These are phyloP conservation scores for Sitobion miscanthi DNA, from an alignment of 1,140 invertebrate genomes.

Conservation along the genomic window DNA sequence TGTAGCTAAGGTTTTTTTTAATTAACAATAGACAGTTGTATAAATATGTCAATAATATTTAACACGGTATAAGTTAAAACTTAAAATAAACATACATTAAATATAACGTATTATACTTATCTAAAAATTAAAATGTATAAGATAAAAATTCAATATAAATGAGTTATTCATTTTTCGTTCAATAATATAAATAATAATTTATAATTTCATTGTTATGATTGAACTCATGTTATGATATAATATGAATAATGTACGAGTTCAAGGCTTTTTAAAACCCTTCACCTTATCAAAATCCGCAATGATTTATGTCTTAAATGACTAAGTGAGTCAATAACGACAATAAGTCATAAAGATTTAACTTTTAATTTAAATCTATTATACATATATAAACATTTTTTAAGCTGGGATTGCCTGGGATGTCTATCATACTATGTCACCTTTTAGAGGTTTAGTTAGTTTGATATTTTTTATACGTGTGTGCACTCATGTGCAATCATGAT, in stretches of 20 bases:
- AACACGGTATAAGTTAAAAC: no score
- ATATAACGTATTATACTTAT: background rate
- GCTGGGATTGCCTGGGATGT: background rate
- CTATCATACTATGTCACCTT: background rate
- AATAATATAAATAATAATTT: background rate
- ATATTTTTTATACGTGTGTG: background rate
- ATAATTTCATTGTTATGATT: background rate
- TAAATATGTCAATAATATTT: no score
- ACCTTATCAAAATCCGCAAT: constrained; percentile 35
- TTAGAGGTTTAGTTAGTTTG: background rate
- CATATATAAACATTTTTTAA: background rate
- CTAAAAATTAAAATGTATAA: background rate
- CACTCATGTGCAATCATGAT: background rate
- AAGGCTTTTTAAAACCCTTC: constrained; percentile 38
- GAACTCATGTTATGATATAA: background rate
- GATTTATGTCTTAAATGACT: background rate
- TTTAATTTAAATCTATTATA: background rate
- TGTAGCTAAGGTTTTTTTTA: no score
- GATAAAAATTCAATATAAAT: background rate
- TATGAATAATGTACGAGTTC: constrained; percentile 33
- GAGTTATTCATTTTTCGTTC: background rate
- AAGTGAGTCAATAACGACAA: no score
- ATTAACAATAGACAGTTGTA: no score
- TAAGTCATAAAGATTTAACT: background rate
- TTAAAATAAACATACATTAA: no score